Percentiles rank a stretch among this genome's conserved stretches.
Evolutionary conservation across 2,797 vertebrate genomes (phyloP).

Genomic region (Myotis pilosus): DNA sequence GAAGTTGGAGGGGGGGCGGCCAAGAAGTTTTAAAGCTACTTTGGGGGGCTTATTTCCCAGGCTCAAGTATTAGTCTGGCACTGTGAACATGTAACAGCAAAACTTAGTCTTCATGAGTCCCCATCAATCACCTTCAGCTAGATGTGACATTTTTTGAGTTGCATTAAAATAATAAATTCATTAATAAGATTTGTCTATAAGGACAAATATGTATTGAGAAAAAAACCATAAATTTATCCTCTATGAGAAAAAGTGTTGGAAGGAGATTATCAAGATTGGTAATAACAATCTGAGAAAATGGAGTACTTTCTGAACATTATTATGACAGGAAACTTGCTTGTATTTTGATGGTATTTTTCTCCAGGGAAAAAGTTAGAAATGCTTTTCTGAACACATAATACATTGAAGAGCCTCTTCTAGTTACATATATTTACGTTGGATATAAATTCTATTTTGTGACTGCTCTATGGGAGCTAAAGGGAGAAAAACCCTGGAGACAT

Average conservation of each 20-base stretch:
- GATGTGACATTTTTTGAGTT: neutral
- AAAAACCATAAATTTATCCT: neutral
- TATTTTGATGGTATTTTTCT: constrained; percentile 44
- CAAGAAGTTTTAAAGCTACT: constrained; percentile 4
- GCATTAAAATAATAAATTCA: constrained; percentile 24
- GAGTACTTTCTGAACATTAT: neutral
- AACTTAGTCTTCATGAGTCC: neutral
- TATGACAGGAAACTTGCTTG: constrained; percentile 14
- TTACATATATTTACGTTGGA: neutral
- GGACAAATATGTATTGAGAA: neutral
- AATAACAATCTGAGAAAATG: constrained; percentile 8
- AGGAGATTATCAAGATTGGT: constrained; percentile 28
- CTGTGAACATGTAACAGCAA: neutral
- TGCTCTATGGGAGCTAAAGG: neutral
- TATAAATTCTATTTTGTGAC: constrained; percentile 2
- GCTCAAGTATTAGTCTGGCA: neutral
- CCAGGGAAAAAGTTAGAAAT: neutral
- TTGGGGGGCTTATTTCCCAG: neutral
- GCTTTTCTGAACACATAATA: constrained; percentile 27
- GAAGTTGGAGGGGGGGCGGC: neutral
- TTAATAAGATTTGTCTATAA: neutral
- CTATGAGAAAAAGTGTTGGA: neutral
- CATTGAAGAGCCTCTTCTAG: neutral
- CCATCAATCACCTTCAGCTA: neutral
- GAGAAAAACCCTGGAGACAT: neutral